These are phyloP conservation scores for Pelobates cultripes DNA, from an alignment of 2,797 vertebrate species.

Conservation along the genomic window DNA sequence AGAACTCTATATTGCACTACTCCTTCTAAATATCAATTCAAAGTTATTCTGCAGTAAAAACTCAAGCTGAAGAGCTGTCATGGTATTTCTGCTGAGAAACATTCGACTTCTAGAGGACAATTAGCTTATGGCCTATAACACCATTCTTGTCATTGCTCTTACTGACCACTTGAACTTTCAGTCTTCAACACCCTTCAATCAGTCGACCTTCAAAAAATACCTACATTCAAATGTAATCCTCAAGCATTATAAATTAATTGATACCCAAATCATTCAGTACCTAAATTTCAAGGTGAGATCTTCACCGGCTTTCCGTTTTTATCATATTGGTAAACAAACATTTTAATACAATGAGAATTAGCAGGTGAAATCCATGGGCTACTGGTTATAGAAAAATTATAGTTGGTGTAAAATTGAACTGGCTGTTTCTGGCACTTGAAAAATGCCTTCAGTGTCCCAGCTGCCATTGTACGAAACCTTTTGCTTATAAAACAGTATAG, in stretches of 20 bases:
- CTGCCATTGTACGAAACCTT: constrained; percentile 92
- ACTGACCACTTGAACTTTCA: constrained; percentile 54
- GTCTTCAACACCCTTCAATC: constrained; percentile 65
- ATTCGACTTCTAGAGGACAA: constrained; percentile 8
- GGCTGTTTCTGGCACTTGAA: constrained; percentile 87
- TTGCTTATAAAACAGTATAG: constrained; percentile 98
- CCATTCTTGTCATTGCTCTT: constrained; percentile 37
- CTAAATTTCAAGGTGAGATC: constrained; percentile 83
- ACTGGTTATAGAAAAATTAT: constrained; percentile 97
- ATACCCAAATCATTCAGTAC: constrained; percentile 39
- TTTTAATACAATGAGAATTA: constrained; percentile 97
- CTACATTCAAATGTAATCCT: constrained; percentile 29
- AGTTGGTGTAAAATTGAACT: constrained; percentile 88
- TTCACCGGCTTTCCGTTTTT: constrained; percentile 93
- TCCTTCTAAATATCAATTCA: constrained; percentile 19
- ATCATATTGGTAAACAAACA: constrained; percentile 96
- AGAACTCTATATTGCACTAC: constrained; percentile 35
- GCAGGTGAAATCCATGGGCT: constrained; percentile 97
- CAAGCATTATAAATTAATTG: constrained; percentile 61
- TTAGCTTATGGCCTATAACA: neutral
- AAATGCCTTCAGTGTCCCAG: constrained; percentile 86
- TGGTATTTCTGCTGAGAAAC: neutral
- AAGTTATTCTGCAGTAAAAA: constrained; percentile 16
- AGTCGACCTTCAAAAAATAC: constrained; percentile 55
- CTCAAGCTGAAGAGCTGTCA: constrained; percentile 12